Base-by-base conservation (phyloP, 2,113 vertebrate species). In the Psittacus erithacus region DNA sequence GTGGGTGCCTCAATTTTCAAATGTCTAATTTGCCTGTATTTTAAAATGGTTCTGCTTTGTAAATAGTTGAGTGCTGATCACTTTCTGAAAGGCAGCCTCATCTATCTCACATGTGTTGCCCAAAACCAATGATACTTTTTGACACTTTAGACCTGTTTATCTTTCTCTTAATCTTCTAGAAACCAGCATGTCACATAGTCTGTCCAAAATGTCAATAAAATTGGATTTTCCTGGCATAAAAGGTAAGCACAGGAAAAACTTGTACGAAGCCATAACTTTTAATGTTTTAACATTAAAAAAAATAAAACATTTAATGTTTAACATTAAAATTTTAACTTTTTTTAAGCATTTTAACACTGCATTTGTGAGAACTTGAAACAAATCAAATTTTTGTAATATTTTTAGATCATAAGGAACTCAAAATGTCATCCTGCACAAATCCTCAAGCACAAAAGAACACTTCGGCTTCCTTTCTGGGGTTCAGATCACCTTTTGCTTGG, bases 401-500 rank as follows among this genome's bases (percentile, higher is more conserved):
- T 96, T 90, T 88, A 98, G 98, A 93, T 93, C 62, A 95, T 12
- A 70, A 95, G 93, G 96, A 97, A 92, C 93, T 92, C 52, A 98
- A 97, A 91, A 97, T 97, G 93, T 95, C 98, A 38, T 92, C 91
- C 82, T 14, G 44, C 43, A 83, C 96, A 82, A 94, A 63, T 92
- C 44, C 77, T 83, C 83, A 96, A 82, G 85, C 95, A 70, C 96
- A 78, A 67, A 98, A 98, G 87, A 97, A 59, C 64, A 80, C 75
- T 27, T 82, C 93, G 16, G 3, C 97, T 83, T 97, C 97, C 15
- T 93, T 97, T 82, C 93, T 96, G 71, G 97, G 96, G 39, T 96
- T 98, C 84, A 96, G 96, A 70, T 98, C 98, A 10, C 98, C 98
- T 1, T 97, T 98, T 41, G 93, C 97, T 60, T 98, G 98, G 87